Evolutionary conservation across 92 coral and sea anemone species (phyloP).

Genomic region (Hydrozoanthus gracilis): DNA sequence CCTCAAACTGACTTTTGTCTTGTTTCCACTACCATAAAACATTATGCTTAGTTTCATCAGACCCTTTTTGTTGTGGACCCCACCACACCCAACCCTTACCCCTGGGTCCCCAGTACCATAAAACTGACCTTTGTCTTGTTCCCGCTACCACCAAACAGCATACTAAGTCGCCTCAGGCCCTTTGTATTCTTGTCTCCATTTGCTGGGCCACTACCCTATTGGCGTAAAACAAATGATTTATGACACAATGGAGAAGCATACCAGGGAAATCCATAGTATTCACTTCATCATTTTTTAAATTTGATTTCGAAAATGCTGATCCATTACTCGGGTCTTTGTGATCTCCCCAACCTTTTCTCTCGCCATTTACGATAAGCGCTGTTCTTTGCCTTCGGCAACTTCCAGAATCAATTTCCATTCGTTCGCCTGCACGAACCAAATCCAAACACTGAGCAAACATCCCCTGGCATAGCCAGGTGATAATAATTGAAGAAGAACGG

Average conservation of each 20-base stretch:
- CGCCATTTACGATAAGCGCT: conserved; percentile 12
- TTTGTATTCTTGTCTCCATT: conserved; percentile 1
- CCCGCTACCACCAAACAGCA: conserved; percentile 3
- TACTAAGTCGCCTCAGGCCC: background rate
- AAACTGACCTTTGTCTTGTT: conserved; percentile 1
- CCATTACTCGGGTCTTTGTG: conserved; percentile 37
- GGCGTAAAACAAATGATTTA: no score
- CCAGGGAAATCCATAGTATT: no score
- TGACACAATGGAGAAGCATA: no score
- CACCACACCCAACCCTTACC: background rate
- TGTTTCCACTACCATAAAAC: background rate
- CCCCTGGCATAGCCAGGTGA: conserved; percentile 33
- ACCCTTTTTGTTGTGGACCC: background rate
- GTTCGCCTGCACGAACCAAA: conserved; percentile 35
- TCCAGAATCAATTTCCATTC: conserved; percentile 27
- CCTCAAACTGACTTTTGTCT: background rate
- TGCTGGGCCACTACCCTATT: background rate
- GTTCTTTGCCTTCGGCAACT: conserved; percentile 38
- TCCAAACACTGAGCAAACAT: conserved; percentile 26
- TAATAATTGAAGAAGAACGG: background rate
- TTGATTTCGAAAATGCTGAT: conserved; percentile 48
- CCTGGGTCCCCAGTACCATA: background rate
- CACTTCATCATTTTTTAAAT: background rate
- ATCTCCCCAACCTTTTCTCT: conserved; percentile 31
- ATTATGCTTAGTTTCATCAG: background rate